Conservation (phyloP, 2,888 invertebrate species). For the Melinaea menophilus region DNA sequence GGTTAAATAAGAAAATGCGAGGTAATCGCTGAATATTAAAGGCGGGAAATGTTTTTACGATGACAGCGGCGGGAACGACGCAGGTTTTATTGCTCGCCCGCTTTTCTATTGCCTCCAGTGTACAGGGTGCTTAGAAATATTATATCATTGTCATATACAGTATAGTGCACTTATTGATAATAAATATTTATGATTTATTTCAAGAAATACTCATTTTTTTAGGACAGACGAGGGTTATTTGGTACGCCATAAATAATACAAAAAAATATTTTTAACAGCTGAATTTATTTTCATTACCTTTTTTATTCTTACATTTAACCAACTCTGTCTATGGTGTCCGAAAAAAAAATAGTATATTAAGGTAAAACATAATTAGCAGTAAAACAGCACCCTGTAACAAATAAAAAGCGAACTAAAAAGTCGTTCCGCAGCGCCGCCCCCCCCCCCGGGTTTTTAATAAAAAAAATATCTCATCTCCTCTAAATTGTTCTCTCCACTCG, state of each 20-base stretch:
- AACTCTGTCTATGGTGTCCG: no score
- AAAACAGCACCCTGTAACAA: conserved; percentile 44
- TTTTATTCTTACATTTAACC: no score
- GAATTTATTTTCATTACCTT: no score
- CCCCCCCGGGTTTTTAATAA: conserved; percentile 63
- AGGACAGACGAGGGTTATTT: no score
- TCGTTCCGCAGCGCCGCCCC: conserved; percentile 69
- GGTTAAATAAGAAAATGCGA: conserved; percentile 20
- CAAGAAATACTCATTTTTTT: no score
- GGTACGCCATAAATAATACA: no score
- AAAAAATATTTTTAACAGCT: no score
- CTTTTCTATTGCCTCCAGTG: conserved; percentile 38
- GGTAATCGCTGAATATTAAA: conserved; percentile 62
- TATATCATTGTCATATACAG: neutral
- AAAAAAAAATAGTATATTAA: no score
- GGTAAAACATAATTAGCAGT: neutral
- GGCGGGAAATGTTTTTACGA: conserved; percentile 63
- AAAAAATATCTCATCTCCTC: conserved; percentile 72
- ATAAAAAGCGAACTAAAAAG: conserved; percentile 69
- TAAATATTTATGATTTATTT: neutral
- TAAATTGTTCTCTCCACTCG: conserved; percentile 71
- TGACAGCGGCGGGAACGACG: conserved; percentile 48
- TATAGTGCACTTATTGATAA: neutral
- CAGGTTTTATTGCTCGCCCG: conserved; percentile 61
- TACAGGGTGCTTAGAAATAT: conserved; percentile 45